Percentiles rank a stretch among this genome's conserved stretches.
Conservation (phyloP, 2,888 invertebrate genomes). For the Parascotia fuliginaria region DNA sequence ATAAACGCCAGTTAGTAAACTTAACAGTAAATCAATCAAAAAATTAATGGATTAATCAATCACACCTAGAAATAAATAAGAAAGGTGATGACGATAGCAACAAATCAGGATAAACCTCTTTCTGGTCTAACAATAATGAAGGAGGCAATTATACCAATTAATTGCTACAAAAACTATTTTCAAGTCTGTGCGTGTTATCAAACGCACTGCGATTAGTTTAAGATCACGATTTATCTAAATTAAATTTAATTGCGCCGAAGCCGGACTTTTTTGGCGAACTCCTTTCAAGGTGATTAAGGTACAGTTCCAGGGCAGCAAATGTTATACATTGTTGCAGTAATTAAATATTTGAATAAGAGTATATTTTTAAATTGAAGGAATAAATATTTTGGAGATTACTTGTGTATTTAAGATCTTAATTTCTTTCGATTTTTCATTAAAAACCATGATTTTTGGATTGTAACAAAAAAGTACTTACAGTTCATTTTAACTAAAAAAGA, state of each 20-base stretch:
- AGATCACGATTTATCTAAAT: conserved; percentile 56
- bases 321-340: not conserved
- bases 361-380: too few relatives aligned
- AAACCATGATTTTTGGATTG: too few relatives aligned
- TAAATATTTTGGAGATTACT: too few relatives aligned
- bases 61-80: too few relatives aligned
- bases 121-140: conserved; percentile 13
- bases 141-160: conserved; percentile 18
- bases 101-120: not conserved
- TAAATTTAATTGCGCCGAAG: conserved; percentile 62
- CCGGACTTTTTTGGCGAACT: conserved; percentile 53
- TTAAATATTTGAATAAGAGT: too few relatives aligned
- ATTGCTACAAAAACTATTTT: conserved; percentile 27
- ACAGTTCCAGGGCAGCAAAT: conserved; percentile 27
- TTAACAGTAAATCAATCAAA: too few relatives aligned
- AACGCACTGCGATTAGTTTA: conserved; percentile 37
- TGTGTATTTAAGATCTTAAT: too few relatives aligned
- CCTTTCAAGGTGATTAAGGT: conserved; percentile 52
- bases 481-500: too few relatives aligned
- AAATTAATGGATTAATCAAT: too few relatives aligned
- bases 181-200: conserved; percentile 36
- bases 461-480: too few relatives aligned
- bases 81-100: not conserved
- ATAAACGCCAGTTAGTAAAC: too few relatives aligned
- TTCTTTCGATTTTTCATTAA: too few relatives aligned